Evolutionary conservation across 2,797 vertebrate species (phyloP).

Genomic region (Sebastes trivittatus): DNA sequence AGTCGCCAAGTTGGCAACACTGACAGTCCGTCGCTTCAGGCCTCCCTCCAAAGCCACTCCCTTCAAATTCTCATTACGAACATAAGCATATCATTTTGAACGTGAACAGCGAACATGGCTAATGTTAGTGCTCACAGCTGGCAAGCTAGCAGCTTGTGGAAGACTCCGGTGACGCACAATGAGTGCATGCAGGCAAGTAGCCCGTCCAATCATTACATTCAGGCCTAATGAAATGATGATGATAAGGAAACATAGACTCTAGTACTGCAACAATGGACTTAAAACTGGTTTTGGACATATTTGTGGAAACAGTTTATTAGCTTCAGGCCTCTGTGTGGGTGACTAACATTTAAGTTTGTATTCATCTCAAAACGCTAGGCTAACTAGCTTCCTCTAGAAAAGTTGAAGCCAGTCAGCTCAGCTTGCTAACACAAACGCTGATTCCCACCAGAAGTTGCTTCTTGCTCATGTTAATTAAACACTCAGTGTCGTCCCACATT

Average conservation of each 20-base stretch:
- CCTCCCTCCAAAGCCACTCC: too few species aligned
- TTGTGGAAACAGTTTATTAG: background rate
- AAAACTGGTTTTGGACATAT: background rate
- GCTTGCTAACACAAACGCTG: background rate
- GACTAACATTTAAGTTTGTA: background rate
- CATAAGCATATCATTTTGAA: too few species aligned
- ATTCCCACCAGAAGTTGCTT: background rate
- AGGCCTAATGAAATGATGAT: background rate
- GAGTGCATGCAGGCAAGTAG: too few species aligned
- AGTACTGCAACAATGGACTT: background rate
- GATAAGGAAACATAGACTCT: background rate
- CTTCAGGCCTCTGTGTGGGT: background rate
- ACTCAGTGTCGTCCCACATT: background rate
- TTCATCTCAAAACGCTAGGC: background rate
- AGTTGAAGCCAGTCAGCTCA: background rate
- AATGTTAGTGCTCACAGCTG: too few species aligned
- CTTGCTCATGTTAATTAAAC: background rate
- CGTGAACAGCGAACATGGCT: too few species aligned
- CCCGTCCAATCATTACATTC: too few species aligned
- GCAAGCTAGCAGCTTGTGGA: too few species aligned
- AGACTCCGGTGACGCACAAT: too few species aligned
- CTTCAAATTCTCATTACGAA: too few species aligned
- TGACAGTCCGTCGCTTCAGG: too few species aligned
- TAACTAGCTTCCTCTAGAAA: background rate
- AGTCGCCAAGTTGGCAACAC: too few species aligned